Conservation (phyloP, 2,113 vertebrate species). For the Actenoides lindsayi region DNA sequence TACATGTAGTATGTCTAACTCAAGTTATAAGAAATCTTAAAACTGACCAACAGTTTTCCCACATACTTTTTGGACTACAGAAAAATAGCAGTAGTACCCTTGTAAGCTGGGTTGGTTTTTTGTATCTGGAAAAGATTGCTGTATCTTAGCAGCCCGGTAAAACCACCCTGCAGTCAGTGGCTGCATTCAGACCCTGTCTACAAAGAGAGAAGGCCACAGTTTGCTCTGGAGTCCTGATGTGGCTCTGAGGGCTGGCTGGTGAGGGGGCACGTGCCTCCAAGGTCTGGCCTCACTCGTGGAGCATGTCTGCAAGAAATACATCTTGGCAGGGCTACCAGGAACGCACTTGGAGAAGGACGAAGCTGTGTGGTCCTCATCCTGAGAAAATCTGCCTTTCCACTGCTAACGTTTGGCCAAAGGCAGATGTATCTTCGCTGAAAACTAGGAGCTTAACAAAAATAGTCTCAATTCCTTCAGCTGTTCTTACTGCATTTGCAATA, state of each 20-base stretch:
- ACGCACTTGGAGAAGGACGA: not conserved
- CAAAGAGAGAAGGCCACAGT: too few species aligned
- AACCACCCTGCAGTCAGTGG: not conserved
- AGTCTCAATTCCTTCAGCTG: not conserved
- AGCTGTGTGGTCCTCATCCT: not conserved
- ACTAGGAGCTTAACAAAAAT: not conserved
- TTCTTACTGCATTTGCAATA: not conserved
- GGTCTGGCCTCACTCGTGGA: fast-evolving
- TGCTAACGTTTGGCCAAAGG: too few species aligned
- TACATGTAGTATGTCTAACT: not conserved
- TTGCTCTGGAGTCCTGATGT: not conserved
- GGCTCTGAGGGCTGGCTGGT: not conserved
- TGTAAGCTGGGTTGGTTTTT: fast-evolving
- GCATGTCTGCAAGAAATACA: not conserved
- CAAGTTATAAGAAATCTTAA: not conserved
- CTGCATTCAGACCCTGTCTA: not conserved
- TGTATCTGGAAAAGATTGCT: not conserved
- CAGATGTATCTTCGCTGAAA: not conserved
- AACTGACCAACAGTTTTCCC: not conserved
- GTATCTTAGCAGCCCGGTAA: not conserved
- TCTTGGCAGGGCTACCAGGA: not conserved
- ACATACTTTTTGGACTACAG: not conserved
- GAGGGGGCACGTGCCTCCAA: fast-evolving
- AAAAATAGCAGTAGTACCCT: fast-evolving
- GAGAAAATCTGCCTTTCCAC: not conserved